Conservation (phyloP, 2,113 vertebrate genomes). For the Regulus satrapa region DNA sequence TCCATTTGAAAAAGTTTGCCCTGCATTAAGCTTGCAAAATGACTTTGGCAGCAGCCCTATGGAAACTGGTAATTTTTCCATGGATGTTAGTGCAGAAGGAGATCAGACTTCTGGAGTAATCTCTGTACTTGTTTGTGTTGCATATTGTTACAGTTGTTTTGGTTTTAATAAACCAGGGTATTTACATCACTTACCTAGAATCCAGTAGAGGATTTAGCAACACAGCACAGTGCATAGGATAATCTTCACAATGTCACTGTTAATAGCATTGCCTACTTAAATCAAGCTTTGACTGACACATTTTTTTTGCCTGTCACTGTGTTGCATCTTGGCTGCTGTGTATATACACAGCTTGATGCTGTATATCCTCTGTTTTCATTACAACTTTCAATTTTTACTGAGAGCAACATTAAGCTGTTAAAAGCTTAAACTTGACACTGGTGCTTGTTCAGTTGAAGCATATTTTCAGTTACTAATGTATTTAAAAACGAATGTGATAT, state of each 20-base stretch:
- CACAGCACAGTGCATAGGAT: neutral
- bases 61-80: neutral
- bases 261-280: neutral
- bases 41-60: neutral
- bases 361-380: neutral
- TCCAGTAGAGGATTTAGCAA: neutral
- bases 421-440: neutral
- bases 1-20: neutral
- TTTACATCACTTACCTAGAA: neutral
- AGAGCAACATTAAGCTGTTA: neutral
- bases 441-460: neutral
- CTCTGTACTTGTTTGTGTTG: neutral
- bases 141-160: neutral
- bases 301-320: neutral
- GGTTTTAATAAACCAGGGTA: neutral
- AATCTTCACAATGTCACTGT: neutral
- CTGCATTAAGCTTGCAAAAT: neutral
- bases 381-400: neutral
- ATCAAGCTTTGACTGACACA: neutral
- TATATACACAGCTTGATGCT: neutral
- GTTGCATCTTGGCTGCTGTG: neutral
- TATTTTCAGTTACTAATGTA: neutral
- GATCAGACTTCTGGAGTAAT: neutral
- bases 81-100: neutral
- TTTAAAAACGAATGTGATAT: neutral